phyloP scores from a whole-genome alignment of 2,888 invertebrate species.

The Sussaba pulchella region DNA sequence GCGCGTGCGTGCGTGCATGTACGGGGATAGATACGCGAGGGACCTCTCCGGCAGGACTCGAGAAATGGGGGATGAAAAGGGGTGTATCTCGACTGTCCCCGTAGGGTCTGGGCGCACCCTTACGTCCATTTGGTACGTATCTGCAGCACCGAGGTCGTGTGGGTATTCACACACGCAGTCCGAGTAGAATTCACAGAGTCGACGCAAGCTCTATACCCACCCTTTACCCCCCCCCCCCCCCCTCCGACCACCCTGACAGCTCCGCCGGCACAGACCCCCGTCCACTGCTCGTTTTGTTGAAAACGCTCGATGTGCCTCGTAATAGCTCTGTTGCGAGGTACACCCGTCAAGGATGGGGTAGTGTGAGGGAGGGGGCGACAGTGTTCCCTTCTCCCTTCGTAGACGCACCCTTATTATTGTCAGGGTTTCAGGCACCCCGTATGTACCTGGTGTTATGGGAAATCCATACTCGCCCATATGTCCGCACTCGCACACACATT shows the following conservation, averaged over 20 bases:
- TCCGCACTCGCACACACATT: not conserved
- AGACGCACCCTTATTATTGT: conserved; percentile 80
- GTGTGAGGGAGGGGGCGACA: conserved; percentile 27
- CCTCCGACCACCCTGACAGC: too few relatives aligned
- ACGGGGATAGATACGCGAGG: too few relatives aligned
- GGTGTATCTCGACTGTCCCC: not conserved
- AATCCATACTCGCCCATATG: conserved; percentile 80
- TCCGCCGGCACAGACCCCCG: not conserved
- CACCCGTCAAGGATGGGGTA: conserved; percentile 20
- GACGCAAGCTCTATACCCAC: not conserved
- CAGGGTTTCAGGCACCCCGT: conserved; percentile 76
- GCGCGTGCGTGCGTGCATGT: too few relatives aligned
- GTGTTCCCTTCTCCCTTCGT: not conserved
- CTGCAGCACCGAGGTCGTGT: conserved; percentile 9
- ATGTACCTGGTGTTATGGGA: conserved; percentile 82
- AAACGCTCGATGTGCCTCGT: conserved; percentile 35
- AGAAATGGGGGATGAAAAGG: too few relatives aligned
- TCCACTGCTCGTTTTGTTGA: conserved; percentile 53
- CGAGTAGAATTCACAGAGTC: conserved; percentile 12
- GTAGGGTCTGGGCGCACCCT: conserved; percentile 25
- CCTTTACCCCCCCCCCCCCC: conserved; percentile 11
- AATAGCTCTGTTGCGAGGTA: conserved; percentile 10
- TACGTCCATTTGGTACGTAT: conserved; percentile 35
- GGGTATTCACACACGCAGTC: conserved; percentile 4
- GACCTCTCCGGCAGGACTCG: too few relatives aligned